Evolutionary conservation across 2,113 vertebrate genomes (phyloP).

Genomic region (Promerops cafer): DNA sequence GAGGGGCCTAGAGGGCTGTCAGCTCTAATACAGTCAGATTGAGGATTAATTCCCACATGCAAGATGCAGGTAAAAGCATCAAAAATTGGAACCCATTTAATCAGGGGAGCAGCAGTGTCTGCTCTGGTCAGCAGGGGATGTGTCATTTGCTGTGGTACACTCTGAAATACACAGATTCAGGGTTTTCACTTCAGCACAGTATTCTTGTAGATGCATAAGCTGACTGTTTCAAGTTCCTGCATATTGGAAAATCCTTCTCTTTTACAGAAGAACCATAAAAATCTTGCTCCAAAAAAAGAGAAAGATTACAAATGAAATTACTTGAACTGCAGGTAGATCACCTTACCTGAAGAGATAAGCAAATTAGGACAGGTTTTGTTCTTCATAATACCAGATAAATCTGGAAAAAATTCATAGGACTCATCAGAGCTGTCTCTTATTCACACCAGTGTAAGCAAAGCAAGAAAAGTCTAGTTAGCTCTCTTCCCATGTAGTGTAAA

Average conservation of each 20-base stretch:
- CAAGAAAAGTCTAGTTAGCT: neutral
- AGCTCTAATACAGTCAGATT: conserved; percentile 10
- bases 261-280: neutral
- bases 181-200: neutral
- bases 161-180: neutral
- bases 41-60: conserved; percentile 25
- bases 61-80: conserved; percentile 9
- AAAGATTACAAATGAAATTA: neutral
- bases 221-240: neutral
- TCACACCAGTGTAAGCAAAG: neutral
- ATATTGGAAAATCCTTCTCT: neutral
- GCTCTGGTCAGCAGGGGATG: neutral
- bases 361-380: neutral
- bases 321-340: neutral
- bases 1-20: conserved; percentile 30
- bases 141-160: neutral
- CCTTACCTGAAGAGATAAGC: neutral
- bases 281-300: neutral
- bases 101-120: neutral
- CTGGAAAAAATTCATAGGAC: neutral
- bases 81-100: conserved; percentile 23
- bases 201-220: neutral
- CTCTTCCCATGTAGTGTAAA: neutral
- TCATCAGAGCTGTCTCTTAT: neutral
- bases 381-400: neutral